A percentile compares a stretch with the other conserved stretches of the same genome.
Evolutionary conservation across 2,888 invertebrate genomes (phyloP).

Genomic region (Cloeon dipterum): DNA sequence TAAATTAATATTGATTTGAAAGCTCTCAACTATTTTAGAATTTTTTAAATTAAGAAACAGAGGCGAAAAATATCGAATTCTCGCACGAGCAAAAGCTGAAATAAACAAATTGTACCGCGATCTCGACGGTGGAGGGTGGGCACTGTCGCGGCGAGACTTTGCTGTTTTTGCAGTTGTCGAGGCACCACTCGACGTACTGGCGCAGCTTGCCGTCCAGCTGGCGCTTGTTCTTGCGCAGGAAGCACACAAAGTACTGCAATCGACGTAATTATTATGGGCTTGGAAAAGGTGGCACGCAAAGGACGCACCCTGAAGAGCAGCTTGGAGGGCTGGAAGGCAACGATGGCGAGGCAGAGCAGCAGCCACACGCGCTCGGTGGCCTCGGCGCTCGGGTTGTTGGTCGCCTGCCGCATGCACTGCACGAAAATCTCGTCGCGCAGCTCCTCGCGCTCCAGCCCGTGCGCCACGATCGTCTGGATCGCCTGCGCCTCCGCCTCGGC

Average conservation of each 20-base stretch:
- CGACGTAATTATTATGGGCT: constrained; percentile 4
- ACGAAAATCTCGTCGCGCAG: constrained; percentile 78
- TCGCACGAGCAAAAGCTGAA: not conserved
- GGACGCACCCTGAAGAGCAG: constrained; percentile 42
- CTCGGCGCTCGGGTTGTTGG: constrained; percentile 67
- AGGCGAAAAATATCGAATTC: too few species aligned
- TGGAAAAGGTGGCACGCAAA: not conserved
- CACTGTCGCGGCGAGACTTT: constrained; percentile 57
- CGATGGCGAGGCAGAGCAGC: constrained; percentile 66
- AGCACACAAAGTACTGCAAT: constrained; percentile 44
- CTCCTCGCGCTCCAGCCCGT: constrained; percentile 78
- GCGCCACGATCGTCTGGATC: constrained; percentile 63
- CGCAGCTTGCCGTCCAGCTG: constrained; percentile 41
- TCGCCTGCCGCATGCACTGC: constrained; percentile 69
- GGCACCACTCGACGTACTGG: constrained; percentile 83
- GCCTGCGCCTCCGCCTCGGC: constrained; percentile 58
- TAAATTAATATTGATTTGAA: too few species aligned
- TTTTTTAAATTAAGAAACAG: too few species aligned
- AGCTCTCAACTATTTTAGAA: too few species aligned
- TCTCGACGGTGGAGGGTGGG: constrained; percentile 81
- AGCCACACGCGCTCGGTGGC: constrained; percentile 74
- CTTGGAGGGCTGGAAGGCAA: constrained; percentile 79
- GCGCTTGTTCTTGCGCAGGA: constrained; percentile 44
- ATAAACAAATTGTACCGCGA: constrained; percentile 40
- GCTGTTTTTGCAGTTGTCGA: constrained; percentile 76